A percentile compares a stretch with the other conserved stretches of the same genome.
These are phyloP conservation scores for Lagopus muta DNA, from an alignment of 2,113 vertebrate species.

Conservation along the genomic window DNA sequence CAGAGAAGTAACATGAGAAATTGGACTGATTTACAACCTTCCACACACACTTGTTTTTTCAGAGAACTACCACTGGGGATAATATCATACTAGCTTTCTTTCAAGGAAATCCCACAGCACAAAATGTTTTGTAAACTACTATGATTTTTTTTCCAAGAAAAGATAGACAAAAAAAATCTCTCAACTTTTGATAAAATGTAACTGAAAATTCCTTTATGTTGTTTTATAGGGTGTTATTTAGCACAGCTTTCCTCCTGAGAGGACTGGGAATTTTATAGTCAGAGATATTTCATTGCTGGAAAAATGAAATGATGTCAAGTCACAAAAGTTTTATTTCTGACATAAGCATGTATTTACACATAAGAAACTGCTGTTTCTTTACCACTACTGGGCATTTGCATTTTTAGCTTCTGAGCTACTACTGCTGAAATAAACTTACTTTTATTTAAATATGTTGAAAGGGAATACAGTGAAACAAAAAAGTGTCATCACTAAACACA, in stretches of 20 bases:
- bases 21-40: background rate
- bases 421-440: background rate
- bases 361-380: background rate
- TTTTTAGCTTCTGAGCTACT: background rate
- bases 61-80: background rate
- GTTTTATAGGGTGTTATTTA: background rate
- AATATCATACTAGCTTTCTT: background rate
- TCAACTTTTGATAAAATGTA: background rate
- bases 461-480: background rate
- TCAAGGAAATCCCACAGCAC: background rate
- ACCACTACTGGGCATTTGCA: background rate
- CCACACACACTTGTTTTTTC: background rate
- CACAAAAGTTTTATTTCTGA: background rate
- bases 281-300: background rate
- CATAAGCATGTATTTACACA: background rate
- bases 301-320: background rate
- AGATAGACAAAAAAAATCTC: background rate
- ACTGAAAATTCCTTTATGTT: background rate
- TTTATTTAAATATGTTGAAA: background rate
- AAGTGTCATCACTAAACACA: background rate
- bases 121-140: background rate
- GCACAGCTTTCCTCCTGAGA: background rate
- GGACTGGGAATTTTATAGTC: background rate
- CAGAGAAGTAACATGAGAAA: background rate
- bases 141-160: background rate